A percentile compares a stretch with the other conserved stretches of the same genome.
phyloP scores from a whole-genome alignment of 2,113 vertebrate genomes.

The Cyanoliseus patagonus region DNA sequence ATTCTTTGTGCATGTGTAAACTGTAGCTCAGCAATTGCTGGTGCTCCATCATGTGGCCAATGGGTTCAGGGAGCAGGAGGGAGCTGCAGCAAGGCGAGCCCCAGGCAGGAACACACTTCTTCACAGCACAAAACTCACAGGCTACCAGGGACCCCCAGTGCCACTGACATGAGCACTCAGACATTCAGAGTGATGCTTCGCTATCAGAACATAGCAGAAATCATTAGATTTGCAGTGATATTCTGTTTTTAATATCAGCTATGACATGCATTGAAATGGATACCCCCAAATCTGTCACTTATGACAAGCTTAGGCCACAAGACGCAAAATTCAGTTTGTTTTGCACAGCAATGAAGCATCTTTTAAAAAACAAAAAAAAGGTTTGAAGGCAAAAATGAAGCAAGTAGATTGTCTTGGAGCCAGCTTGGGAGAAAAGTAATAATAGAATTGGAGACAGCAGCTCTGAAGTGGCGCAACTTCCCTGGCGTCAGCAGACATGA shows the following conservation, averaged over 20 bases:
- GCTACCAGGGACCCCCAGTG: too few relatives aligned
- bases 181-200: neutral
- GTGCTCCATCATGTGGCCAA: neutral
- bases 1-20: neutral
- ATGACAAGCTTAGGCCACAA: too few relatives aligned
- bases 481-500: neutral
- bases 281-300: neutral
- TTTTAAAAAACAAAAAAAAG: neutral
- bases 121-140: neutral
- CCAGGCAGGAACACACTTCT: fast-evolving
- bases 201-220: neutral
- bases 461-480: neutral
- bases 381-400: neutral
- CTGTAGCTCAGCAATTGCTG: neutral
- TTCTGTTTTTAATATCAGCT: neutral
- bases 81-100: neutral
- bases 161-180: neutral
- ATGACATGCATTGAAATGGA: neutral
- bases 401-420: neutral
- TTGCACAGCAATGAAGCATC: neutral
- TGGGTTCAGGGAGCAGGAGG: neutral
- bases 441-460: neutral
- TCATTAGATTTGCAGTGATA: neutral
- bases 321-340: neutral
- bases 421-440: neutral